These are phyloP conservation scores for Acropternis orthonyx DNA, from an alignment of 2,797 vertebrate species.

Conservation along the genomic window DNA sequence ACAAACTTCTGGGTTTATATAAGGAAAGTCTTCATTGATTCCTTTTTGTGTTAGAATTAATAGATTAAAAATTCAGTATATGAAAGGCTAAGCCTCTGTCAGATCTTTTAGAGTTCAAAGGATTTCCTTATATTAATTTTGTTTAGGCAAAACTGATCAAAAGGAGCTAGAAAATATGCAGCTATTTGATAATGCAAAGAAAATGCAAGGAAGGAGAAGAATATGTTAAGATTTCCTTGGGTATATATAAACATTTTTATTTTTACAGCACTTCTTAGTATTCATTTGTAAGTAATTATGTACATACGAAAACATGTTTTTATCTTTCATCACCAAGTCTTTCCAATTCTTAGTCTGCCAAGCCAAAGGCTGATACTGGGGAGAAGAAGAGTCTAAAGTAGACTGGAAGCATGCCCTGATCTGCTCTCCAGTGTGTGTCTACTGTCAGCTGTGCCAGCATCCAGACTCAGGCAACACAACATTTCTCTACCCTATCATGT, in stretches of 20 bases:
- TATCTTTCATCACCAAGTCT: neutral
- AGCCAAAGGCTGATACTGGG: neutral
- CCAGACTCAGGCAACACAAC: neutral
- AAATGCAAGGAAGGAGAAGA: neutral
- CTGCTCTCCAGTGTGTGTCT: neutral
- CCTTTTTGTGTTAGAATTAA: neutral
- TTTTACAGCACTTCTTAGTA: neutral
- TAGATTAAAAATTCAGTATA: neutral
- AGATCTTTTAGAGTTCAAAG: constrained; percentile 6
- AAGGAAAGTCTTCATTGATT: neutral
- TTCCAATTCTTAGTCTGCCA: neutral
- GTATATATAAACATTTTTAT: neutral
- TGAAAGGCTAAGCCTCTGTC: neutral
- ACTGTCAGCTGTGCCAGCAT: neutral
- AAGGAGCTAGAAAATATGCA: neutral
- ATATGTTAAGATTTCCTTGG: neutral
- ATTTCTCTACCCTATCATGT: neutral
- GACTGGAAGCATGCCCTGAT: neutral
- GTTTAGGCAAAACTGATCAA: constrained; percentile 18
- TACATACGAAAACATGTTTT: neutral
- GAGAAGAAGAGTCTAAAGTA: neutral
- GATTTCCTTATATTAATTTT: constrained; percentile 6
- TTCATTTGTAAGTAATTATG: neutral
- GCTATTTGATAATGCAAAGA: constrained; percentile 6
- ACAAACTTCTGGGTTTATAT: neutral